phyloP scores from a whole-genome alignment of 2,113 vertebrate species.

The Theropithecus gelada region DNA sequence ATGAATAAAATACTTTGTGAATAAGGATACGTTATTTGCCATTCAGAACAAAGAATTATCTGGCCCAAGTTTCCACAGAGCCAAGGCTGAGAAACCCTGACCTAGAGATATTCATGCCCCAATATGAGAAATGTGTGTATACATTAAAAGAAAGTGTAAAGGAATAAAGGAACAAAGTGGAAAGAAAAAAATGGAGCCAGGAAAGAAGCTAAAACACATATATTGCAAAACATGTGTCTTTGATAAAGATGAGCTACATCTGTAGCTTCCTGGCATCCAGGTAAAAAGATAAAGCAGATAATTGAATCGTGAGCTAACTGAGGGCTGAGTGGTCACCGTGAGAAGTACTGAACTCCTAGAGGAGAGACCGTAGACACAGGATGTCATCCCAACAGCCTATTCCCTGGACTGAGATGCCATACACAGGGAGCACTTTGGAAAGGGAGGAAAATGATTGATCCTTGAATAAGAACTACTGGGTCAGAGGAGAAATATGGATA shows the following conservation, averaged over 20 bases:
- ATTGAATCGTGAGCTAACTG: neutral
- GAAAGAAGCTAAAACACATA: neutral
- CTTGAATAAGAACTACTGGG: neutral
- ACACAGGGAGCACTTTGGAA: neutral
- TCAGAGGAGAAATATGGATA: neutral
- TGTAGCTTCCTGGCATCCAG: neutral
- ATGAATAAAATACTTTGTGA: neutral
- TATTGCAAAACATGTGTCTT: neutral
- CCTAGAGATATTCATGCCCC: neutral
- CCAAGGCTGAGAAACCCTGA: neutral
- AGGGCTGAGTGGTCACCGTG: neutral
- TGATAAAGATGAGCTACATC: neutral
- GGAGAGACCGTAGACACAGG: neutral
- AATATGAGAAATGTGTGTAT: neutral
- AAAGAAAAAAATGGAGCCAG: neutral
- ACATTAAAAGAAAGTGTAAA: neutral
- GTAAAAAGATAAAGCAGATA: neutral
- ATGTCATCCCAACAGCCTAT: neutral
- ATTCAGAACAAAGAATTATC: neutral
- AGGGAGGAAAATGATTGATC: neutral
- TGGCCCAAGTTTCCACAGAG: neutral
- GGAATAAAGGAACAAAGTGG: neutral
- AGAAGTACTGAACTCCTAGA: neutral
- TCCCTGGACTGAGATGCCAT: too few relatives aligned
- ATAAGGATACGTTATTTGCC: neutral